A percentile compares a stretch with the other conserved stretches of the same genome.
Evolutionary conservation across 2,113 vertebrate species (phyloP).

Genomic region (Apus apus): DNA sequence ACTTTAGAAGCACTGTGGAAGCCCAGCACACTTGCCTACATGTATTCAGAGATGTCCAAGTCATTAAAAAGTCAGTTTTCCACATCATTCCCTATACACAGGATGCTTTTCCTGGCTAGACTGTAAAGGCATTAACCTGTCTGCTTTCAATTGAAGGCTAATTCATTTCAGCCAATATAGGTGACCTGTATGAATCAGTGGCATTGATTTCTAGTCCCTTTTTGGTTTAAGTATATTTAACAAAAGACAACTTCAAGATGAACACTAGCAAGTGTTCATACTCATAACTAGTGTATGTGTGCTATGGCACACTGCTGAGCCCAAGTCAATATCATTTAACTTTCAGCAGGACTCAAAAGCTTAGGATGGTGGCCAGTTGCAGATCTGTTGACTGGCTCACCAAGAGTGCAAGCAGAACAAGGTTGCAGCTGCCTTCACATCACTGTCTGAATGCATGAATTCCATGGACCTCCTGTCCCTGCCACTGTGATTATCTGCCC

Average conservation of each 20-base stretch:
- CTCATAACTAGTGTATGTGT: neutral
- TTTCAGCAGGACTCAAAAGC: neutral
- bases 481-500: neutral
- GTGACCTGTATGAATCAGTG: neutral
- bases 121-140: neutral
- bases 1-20: neutral
- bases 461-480: neutral
- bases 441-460: neutral
- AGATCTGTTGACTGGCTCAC: neutral
- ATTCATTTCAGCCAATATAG: fast-evolving
- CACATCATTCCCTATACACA: neutral
- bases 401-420: neutral
- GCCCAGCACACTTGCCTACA: neutral
- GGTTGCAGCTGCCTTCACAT: neutral
- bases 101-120: neutral
- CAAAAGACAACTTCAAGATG: neutral
- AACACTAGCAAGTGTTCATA: neutral
- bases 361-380: neutral
- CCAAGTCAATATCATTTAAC: neutral
- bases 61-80: neutral
- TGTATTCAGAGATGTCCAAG: too few species aligned
- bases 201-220: neutral
- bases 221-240: neutral
- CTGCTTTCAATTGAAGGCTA: neutral
- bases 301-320: neutral